phyloP scores from a whole-genome alignment of 2,113 vertebrate species.

The Nibea albiflora region DNA sequence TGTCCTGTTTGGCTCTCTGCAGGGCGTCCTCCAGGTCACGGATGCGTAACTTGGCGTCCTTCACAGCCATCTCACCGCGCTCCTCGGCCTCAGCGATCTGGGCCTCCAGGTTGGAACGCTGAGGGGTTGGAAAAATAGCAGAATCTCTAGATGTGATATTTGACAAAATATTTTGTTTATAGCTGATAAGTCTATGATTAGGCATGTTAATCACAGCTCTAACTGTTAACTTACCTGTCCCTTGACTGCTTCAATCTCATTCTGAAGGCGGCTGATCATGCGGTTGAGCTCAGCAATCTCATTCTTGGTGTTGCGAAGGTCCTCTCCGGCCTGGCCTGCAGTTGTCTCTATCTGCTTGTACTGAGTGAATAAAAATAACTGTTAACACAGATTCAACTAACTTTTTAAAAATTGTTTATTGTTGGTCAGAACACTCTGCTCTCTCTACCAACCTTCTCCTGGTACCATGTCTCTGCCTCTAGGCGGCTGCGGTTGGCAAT shows the following conservation, averaged over 20 bases:
- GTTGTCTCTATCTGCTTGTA: slow-evolving; percentile 84
- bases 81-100: slow-evolving; percentile 91
- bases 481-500: slow-evolving; percentile 84
- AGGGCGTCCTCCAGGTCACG: slow-evolving; percentile 88
- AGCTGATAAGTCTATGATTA: neutral
- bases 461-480: slow-evolving; percentile 88
- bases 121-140: slow-evolving; percentile 1
- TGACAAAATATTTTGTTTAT: neutral
- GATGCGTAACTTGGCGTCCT: slow-evolving; percentile 88
- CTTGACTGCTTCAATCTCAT: slow-evolving; percentile 88
- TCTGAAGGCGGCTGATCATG: slow-evolving; percentile 86
- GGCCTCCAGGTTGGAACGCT: slow-evolving; percentile 89
- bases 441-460: slow-evolving; percentile 82
- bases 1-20: slow-evolving; percentile 90
- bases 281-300: slow-evolving; percentile 90
- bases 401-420: neutral
- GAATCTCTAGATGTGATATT: slow-evolving; percentile 3
- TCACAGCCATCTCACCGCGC: slow-evolving; percentile 89
- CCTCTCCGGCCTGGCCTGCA: slow-evolving; percentile 81
- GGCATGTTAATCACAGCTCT: neutral
- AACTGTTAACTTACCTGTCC: slow-evolving; percentile 84
- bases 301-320: slow-evolving; percentile 85
- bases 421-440: neutral
- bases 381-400: slow-evolving; percentile 1
- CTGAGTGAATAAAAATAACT: slow-evolving; percentile 73